Evolutionary conservation across 2,113 vertebrate genomes (phyloP), one percentile per base, ranked within the genome.

Genomic region (Tringa solitaria): DNA sequence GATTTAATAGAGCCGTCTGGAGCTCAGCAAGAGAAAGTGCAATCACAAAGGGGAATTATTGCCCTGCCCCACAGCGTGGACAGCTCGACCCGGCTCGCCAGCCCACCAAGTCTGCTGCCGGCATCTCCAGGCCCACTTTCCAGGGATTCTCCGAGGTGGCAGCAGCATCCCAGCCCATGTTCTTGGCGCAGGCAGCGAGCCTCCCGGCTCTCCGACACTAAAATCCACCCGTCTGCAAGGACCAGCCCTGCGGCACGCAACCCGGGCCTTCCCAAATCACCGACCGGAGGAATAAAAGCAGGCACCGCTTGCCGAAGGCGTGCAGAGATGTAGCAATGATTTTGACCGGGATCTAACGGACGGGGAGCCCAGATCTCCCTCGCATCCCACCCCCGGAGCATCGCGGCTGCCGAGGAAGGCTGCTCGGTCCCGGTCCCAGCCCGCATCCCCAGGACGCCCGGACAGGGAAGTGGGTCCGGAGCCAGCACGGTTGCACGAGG

Each of bases 1-100:
- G 90, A 90, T 88, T 43, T 91, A 88, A 95, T 20, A 83, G 87
- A 96, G 87, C 90, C 91, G 87, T 86, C 82, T 86, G 92, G 80
- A 94, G 59, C 84, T 96, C 93, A 50, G 61, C 53, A 83, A 83
- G 87, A 80, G 87, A 89, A 94, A 87, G 28, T 6, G 28, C 57
- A 35, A 72, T 50, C 87, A 74, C 91, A 64, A 85, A 87, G 67
- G 67, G 90, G 83, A 90, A 90, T 80, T 65, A 50, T 12, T 61
- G 70, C 75, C 85, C 53, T 60, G 63, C 41, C 68, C 41, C 1
- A 0, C 9, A 0, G 37, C 70, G 53, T 1, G 0, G 53, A 53
- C 39, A 83, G 77, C 73, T 87, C 10, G 0, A 26, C 46, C 46
- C 82, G 72, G 63, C 76, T 90, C 16, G 1, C 64, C 79, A 86